Evolutionary conservation across 1,140 invertebrate genomes (phyloP).

Genomic region (Leptinotarsa undecemlineata): DNA sequence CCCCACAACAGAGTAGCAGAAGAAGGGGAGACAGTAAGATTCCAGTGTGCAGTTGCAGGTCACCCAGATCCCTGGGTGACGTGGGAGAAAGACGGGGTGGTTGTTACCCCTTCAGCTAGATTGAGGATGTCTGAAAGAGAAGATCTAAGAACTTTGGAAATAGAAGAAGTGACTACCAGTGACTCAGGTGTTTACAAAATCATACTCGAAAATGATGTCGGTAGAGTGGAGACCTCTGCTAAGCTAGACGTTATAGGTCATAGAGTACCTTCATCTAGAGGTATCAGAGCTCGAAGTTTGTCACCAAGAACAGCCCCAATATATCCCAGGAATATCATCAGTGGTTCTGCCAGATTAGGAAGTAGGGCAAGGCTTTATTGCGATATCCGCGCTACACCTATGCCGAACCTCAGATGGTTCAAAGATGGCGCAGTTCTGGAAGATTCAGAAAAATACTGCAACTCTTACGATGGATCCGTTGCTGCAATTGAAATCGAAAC

Average conservation of each 20-base stretch:
- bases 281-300: constrained; percentile 55
- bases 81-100: constrained; percentile 79
- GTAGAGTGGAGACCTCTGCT: constrained; percentile 78
- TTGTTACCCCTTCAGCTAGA: constrained; percentile 66
- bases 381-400: constrained; percentile 62
- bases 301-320: constrained; percentile 50
- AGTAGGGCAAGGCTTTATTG: constrained; percentile 62
- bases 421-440: constrained; percentile 62
- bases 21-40: constrained; percentile 78
- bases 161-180: constrained; percentile 73
- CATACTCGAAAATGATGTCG: constrained; percentile 80
- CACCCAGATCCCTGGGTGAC: constrained; percentile 75
- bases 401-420: constrained; percentile 65
- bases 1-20: constrained; percentile 83
- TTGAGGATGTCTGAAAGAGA: constrained; percentile 75
- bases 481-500: constrained; percentile 60
- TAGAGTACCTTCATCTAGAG: constrained; percentile 53
- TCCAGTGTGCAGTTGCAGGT: constrained; percentile 79
- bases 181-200: constrained; percentile 83
- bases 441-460: constrained; percentile 53
- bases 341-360: constrained; percentile 58
- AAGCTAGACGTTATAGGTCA: constrained; percentile 77
- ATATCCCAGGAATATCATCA: constrained; percentile 54
- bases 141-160: constrained; percentile 76
- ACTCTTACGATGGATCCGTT: constrained; percentile 53